Evolutionary conservation across 2,113 vertebrate genomes (phyloP).

Genomic region (Amphilophus citrinellus): DNA sequence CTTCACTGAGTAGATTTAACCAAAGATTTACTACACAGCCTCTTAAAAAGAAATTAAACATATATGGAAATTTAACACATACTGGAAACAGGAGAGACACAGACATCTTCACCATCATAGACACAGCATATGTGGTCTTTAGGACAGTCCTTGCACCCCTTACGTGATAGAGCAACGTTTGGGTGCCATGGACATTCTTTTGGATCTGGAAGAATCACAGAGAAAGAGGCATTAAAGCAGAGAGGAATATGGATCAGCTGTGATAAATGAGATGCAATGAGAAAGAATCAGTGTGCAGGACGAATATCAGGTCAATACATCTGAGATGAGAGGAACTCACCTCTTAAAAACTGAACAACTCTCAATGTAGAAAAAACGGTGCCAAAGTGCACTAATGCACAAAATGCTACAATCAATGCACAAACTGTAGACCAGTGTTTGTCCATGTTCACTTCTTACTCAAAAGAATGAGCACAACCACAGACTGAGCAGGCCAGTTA

Average conservation of each 20-base stretch:
- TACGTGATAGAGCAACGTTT: slow-evolving; percentile 59
- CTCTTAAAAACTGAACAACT: neutral
- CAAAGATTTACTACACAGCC: too few species aligned
- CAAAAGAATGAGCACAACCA: slow-evolving; percentile 39
- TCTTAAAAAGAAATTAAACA: neutral
- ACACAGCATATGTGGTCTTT: slow-evolving; percentile 74
- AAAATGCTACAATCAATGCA: slow-evolving; percentile 46
- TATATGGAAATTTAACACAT: slow-evolving; percentile 23
- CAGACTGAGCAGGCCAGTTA: slow-evolving; percentile 1
- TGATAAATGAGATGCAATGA: neutral
- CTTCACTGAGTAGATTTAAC: too few species aligned
- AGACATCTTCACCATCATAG: slow-evolving; percentile 72
- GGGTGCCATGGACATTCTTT: slow-evolving; percentile 69
- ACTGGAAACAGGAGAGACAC: slow-evolving; percentile 77
- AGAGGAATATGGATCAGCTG: slow-evolving; percentile 7
- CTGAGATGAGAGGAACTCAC: slow-evolving; percentile 33
- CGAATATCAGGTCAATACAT: neutral
- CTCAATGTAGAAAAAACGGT: neutral
- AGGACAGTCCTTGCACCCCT: slow-evolving; percentile 71
- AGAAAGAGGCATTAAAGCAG: neutral
- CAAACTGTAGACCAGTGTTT: slow-evolving; percentile 38
- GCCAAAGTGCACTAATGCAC: slow-evolving; percentile 27
- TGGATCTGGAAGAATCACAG: slow-evolving; percentile 34
- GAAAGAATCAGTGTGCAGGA: neutral
- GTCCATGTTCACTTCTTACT: slow-evolving; percentile 52